Evolutionary conservation across 2,113 vertebrate genomes (phyloP).

Genomic region (Corythoichthys intestinalis): DNA sequence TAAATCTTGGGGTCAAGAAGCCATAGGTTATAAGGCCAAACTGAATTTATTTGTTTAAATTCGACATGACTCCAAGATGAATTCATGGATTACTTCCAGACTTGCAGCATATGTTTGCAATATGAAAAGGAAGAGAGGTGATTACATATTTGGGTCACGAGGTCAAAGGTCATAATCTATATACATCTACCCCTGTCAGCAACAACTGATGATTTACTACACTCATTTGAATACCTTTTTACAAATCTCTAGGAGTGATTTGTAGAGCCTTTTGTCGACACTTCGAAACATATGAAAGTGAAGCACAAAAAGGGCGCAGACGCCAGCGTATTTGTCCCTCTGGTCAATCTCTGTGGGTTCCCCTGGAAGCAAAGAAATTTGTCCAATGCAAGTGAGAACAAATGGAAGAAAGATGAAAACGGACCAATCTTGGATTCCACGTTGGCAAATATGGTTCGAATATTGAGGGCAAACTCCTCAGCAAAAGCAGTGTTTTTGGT

Average conservation of each 20-base stretch:
- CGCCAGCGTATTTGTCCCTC: constrained; percentile 88
- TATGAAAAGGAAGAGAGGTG: too few species aligned
- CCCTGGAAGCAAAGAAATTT: constrained; percentile 64
- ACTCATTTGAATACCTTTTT: constrained; percentile 80
- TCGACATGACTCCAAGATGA: too few species aligned
- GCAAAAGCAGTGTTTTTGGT: constrained; percentile 93
- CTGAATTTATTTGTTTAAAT: too few species aligned
- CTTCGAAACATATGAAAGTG: constrained; percentile 96
- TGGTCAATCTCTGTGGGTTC: constrained; percentile 97
- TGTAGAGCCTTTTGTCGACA: constrained; percentile 94
- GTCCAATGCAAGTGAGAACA: neutral
- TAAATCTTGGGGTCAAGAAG: too few species aligned
- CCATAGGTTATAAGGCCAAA: too few species aligned
- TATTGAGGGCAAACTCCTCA: constrained; percentile 89
- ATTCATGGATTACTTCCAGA: too few species aligned
- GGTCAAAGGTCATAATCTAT: too few species aligned
- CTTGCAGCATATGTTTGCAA: too few species aligned
- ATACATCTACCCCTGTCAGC: too few species aligned
- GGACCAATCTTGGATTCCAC: constrained; percentile 92
- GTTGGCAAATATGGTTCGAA: constrained; percentile 87
- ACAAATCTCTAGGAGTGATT: constrained; percentile 88
- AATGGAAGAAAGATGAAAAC: constrained; percentile 13
- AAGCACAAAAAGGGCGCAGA: constrained; percentile 90
- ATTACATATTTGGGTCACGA: too few species aligned
- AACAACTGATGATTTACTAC: too few species aligned